A percentile compares a stretch with the other conserved stretches of the same genome.
Evolutionary conservation across 2,797 vertebrate species (phyloP).

Genomic region (Helostoma temminkii): DNA sequence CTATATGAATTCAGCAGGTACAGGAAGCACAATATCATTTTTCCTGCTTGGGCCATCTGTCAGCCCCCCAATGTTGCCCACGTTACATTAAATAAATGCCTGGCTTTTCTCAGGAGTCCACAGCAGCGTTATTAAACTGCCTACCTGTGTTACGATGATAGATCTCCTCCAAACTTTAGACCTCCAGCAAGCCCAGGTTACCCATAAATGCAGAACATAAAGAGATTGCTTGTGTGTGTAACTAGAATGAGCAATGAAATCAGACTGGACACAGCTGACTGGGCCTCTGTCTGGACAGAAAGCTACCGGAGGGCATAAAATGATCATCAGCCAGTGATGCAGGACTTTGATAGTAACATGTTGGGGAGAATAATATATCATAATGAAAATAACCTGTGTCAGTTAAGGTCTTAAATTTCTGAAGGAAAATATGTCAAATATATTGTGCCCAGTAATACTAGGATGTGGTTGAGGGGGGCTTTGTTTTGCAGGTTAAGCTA

Average conservation of each 20-base stretch:
- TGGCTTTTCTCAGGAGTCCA: slow-evolving; percentile 75
- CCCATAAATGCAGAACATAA: slow-evolving; percentile 78
- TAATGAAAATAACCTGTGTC: slow-evolving; percentile 4
- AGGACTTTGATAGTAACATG: slow-evolving; percentile 20
- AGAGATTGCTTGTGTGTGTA: slow-evolving; percentile 74
- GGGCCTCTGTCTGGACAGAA: slow-evolving; percentile 49
- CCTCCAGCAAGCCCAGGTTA: slow-evolving; percentile 62
- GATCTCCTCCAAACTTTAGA: slow-evolving; percentile 76
- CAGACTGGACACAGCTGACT: slow-evolving; percentile 58
- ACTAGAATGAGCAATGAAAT: slow-evolving; percentile 66
- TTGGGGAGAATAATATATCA: slow-evolving; percentile 1
- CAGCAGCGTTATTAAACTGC: slow-evolving; percentile 81
- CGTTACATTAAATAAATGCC: slow-evolving; percentile 82
- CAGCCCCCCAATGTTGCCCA: slow-evolving; percentile 65
- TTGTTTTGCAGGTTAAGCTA: too few relatives aligned
- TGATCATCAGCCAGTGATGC: slow-evolving; percentile 18
- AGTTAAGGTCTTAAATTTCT: not conserved
- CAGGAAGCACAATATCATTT: slow-evolving; percentile 64
- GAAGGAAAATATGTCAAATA: not conserved
- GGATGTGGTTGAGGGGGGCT: too few relatives aligned
- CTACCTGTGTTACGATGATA: slow-evolving; percentile 84
- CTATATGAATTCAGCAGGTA: slow-evolving; percentile 52
- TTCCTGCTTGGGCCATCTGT: slow-evolving; percentile 68
- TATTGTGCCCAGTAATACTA: not conserved
- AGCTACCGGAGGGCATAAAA: slow-evolving; percentile 23